A percentile compares a stretch with the other conserved stretches of the same genome.
Evolutionary conservation across 1,140 invertebrate species (phyloP).

Genomic region (Drosophila tristis): DNA sequence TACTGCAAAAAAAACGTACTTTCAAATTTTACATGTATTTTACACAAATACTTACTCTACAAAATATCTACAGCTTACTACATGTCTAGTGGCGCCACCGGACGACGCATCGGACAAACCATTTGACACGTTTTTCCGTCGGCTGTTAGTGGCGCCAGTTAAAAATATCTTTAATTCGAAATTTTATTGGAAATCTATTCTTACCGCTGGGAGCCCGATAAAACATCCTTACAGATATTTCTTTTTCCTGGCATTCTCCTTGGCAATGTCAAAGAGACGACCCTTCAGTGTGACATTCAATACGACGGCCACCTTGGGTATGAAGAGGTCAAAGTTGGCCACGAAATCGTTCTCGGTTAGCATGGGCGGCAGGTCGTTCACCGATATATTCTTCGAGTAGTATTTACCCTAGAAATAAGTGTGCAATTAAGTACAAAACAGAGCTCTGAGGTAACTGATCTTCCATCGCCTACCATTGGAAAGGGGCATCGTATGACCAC

Average conservation of each 20-base stretch:
- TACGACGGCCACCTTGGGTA: constrained; percentile 32
- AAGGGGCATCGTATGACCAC: constrained; percentile 42
- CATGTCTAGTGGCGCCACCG: too few species aligned
- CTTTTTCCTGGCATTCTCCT: constrained; percentile 38
- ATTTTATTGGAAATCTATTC: too few species aligned
- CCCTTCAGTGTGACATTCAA: constrained; percentile 48
- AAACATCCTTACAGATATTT: constrained; percentile 38
- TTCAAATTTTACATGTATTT: too few species aligned
- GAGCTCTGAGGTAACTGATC: too few species aligned
- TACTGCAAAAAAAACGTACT: too few species aligned
- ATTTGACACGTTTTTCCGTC: too few species aligned
- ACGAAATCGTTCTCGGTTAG: constrained; percentile 51
- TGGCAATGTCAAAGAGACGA: constrained; percentile 39
- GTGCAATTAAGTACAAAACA: not conserved
- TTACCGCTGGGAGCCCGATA: too few species aligned
- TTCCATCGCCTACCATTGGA: constrained; percentile 24
- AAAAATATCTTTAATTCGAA: too few species aligned
- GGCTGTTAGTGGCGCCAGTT: too few species aligned
- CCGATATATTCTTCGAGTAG: constrained; percentile 41
- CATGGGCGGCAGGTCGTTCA: constrained; percentile 47
- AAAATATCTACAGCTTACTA: too few species aligned
- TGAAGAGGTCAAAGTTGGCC: constrained; percentile 40
- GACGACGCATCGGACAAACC: too few species aligned
- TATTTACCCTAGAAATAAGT: constrained; percentile 28
- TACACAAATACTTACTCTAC: too few species aligned